phyloP scores from a whole-genome alignment of 2,113 vertebrate species.

The Poeciliopsis prolifica region DNA sequence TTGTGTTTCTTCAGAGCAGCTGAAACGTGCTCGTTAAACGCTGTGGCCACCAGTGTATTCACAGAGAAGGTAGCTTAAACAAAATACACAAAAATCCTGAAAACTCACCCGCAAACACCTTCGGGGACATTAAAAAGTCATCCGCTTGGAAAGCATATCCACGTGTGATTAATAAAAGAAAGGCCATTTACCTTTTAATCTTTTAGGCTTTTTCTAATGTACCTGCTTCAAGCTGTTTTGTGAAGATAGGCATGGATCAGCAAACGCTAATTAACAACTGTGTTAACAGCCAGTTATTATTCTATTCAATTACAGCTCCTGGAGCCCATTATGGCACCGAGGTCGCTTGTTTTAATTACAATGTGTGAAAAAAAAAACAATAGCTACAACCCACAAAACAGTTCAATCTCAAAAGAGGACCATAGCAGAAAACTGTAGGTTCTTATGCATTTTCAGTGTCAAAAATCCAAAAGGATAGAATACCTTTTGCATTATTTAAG shows the following conservation, averaged over 20 bases:
- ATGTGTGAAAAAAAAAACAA: slow-evolving; percentile 11
- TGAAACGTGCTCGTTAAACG: slow-evolving; percentile 15
- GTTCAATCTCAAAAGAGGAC: background rate
- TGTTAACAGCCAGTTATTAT: slow-evolving; percentile 71
- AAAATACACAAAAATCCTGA: slow-evolving; percentile 12
- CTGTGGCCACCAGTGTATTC: slow-evolving; percentile 5
- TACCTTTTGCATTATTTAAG: background rate
- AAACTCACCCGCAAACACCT: slow-evolving; percentile 8
- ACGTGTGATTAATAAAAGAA: slow-evolving; percentile 51
- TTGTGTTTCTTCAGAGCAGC: slow-evolving; percentile 16
- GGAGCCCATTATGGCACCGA: slow-evolving; percentile 64
- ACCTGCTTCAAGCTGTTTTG: slow-evolving; percentile 69
- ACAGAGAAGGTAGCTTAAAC: background rate
- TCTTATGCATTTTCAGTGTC: background rate
- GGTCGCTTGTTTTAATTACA: slow-evolving; percentile 60
- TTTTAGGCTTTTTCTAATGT: slow-evolving; percentile 54
- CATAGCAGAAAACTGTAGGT: background rate
- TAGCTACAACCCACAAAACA: slow-evolving; percentile 19
- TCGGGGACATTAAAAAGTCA: slow-evolving; percentile 37
- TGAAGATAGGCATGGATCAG: slow-evolving; percentile 74
- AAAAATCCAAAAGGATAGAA: slow-evolving; percentile 1
- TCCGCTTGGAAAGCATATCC: slow-evolving; percentile 28
- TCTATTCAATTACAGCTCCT: slow-evolving; percentile 75
- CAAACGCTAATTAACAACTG: slow-evolving; percentile 74
- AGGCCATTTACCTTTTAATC: slow-evolving; percentile 42